Conservation (phyloP, 2,113 vertebrate species). For the Himantopus leucocephalus region DNA sequence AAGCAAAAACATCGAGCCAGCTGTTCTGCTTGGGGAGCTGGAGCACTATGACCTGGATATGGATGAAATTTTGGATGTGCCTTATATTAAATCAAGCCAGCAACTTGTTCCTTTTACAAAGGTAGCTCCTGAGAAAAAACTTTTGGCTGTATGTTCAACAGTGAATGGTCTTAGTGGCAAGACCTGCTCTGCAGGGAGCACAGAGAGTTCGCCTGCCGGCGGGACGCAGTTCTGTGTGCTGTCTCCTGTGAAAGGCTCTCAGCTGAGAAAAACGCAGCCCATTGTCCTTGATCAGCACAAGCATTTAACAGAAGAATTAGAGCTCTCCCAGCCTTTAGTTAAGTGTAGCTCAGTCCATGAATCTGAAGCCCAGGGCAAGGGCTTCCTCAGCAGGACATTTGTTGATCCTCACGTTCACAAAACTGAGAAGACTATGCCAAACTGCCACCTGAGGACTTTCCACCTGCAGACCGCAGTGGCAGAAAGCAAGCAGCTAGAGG, state of each 20-base stretch:
- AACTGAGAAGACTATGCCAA: constrained; percentile 67
- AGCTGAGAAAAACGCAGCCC: constrained; percentile 84
- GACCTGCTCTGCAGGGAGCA: constrained; percentile 68
- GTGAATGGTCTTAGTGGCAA: constrained; percentile 76
- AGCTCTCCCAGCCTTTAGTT: constrained; percentile 71
- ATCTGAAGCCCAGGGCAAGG: constrained; percentile 75
- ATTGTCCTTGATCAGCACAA: constrained; percentile 82
- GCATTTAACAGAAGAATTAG: constrained; percentile 73
- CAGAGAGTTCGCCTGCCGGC: constrained; percentile 72
- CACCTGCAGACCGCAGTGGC: constrained; percentile 60
- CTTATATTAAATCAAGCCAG: constrained; percentile 94
- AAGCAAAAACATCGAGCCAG: constrained; percentile 64
- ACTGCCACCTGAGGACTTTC: constrained; percentile 78
- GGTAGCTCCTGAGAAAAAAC: constrained; percentile 82
- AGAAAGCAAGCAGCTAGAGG: constrained; percentile 76
- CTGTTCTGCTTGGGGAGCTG: constrained; percentile 84
- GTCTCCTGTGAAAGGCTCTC: constrained; percentile 90
- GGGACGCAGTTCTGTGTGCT: constrained; percentile 85
- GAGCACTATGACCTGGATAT: constrained; percentile 98
- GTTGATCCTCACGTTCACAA: constrained; percentile 78
- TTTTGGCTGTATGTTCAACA: constrained; percentile 66
- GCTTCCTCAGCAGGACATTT: constrained; percentile 79
- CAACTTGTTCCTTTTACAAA: constrained; percentile 86
- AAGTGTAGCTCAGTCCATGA: constrained; percentile 79
- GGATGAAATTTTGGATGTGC: constrained; percentile 99